Evolutionary conservation across 2,888 invertebrate species (phyloP).

Genomic region (Hypselothyrea guttata): DNA sequence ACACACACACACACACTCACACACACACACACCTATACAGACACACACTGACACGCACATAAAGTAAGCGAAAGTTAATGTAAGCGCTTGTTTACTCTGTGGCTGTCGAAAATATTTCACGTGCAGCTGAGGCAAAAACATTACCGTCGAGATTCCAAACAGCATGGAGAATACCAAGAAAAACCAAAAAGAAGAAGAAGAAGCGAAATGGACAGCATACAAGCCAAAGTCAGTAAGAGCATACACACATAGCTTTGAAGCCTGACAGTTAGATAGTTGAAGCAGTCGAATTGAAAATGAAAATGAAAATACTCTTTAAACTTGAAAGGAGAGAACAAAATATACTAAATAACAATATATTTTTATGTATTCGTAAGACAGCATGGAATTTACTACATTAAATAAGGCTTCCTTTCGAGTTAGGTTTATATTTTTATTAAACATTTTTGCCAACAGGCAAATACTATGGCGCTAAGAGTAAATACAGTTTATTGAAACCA

Average conservation of each 20-base stretch:
- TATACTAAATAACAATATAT: neutral
- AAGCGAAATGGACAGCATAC: slow-evolving; percentile 12
- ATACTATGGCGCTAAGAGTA: no score
- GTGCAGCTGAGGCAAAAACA: slow-evolving; percentile 66
- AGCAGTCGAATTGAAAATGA: no score
- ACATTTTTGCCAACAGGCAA: no score
- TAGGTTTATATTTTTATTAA: no score
- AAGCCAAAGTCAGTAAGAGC: slow-evolving; percentile 21
- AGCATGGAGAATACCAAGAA: slow-evolving; percentile 18
- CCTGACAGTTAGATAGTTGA: neutral
- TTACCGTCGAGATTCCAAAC: slow-evolving; percentile 55
- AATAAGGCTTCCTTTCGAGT: no score
- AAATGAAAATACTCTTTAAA: slow-evolving; percentile 16
- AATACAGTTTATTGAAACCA: neutral
- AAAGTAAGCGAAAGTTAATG: slow-evolving; percentile 66
- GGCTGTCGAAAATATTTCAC: slow-evolving; percentile 75
- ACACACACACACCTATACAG: slow-evolving; percentile 5
- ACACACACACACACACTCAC: slow-evolving; percentile 5
- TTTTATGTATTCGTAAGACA: no score
- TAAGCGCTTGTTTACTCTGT: slow-evolving; percentile 70
- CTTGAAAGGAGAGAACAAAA: neutral
- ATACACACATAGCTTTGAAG: neutral
- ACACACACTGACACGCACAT: slow-evolving; percentile 4
- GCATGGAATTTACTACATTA: no score
- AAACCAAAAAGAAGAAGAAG: neutral